phyloP scores from a whole-genome alignment of 1,140 invertebrate species.

The Antheraea mylitta region DNA sequence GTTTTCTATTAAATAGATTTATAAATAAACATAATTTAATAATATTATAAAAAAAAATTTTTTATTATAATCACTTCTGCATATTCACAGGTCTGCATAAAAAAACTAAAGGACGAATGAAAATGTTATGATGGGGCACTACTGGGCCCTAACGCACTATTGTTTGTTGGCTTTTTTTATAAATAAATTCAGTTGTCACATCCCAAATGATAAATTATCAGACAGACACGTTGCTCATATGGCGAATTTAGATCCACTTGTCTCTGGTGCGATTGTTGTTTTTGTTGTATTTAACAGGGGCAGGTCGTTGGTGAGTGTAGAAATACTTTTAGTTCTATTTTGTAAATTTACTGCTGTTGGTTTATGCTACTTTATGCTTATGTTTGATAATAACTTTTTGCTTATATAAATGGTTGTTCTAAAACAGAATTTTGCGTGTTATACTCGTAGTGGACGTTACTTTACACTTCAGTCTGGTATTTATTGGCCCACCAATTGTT shows the following conservation, averaged over 20 bases:
- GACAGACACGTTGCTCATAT: conserved; percentile 65
- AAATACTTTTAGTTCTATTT: not conserved
- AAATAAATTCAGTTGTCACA: conserved; percentile 78
- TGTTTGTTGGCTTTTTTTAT: conserved; percentile 66
- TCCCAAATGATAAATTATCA: conserved; percentile 67
- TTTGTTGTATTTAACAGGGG: conserved; percentile 29
- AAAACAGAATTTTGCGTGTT: no score
- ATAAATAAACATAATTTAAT: no score
- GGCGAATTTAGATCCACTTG: conserved; percentile 65
- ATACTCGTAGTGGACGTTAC: no score
- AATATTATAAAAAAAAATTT: not conserved
- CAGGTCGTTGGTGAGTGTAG: not conserved
- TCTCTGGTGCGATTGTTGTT: conserved; percentile 24
- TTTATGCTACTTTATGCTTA: no score
- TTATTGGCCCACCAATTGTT: no score
- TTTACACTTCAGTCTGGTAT: no score
- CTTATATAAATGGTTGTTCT: no score
- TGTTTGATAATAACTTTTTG: no score
- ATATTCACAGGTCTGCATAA: conserved; percentile 18
- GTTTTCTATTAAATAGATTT: no score
- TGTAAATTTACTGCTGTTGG: not conserved
- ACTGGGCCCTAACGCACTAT: conserved; percentile 45
- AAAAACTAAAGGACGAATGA: conserved; percentile 49
- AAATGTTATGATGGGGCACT: conserved; percentile 47
- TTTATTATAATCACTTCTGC: not conserved